Evolutionary conservation across 2,888 invertebrate species (phyloP).

Genomic region (Notodonta dromedarius): DNA sequence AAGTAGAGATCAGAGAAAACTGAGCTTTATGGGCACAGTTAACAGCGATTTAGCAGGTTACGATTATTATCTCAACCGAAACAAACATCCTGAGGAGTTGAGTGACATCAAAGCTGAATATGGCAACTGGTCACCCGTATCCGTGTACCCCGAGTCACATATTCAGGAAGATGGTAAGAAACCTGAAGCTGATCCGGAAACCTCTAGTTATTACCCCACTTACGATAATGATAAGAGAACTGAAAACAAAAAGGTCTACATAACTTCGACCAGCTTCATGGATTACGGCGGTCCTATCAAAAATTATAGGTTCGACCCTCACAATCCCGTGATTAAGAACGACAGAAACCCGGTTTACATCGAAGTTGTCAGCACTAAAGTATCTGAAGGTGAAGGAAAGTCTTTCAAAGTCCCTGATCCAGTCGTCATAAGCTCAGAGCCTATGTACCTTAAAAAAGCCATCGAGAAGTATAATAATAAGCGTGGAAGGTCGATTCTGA

Average conservation of each 20-base stretch:
- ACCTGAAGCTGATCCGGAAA: constrained; percentile 70
- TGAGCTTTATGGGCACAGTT: constrained; percentile 64
- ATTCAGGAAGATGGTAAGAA: constrained; percentile 75
- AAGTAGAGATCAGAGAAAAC: constrained; percentile 74
- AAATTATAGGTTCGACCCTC: constrained; percentile 76
- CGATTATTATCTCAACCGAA: constrained; percentile 76
- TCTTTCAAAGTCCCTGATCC: constrained; percentile 86
- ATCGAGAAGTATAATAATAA: constrained; percentile 82
- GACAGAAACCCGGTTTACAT: constrained; percentile 84
- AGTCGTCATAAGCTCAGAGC: constrained; percentile 87
- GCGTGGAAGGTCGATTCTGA: constrained; percentile 86
- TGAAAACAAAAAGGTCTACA: constrained; percentile 77
- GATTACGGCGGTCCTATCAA: constrained; percentile 76
- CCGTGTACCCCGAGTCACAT: constrained; percentile 77
- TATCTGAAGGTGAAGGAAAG: constrained; percentile 75
- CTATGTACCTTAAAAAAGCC: constrained; percentile 83
- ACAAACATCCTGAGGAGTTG: constrained; percentile 71
- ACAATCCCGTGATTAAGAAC: constrained; percentile 79
- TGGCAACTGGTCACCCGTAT: constrained; percentile 82
- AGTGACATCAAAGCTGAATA: constrained; percentile 78
- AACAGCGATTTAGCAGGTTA: constrained; percentile 78
- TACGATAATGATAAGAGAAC: constrained; percentile 74
- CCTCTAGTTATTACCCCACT: constrained; percentile 75
- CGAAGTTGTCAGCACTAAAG: constrained; percentile 78
- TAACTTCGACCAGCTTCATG: constrained; percentile 74